Evolutionary conservation across 2,113 vertebrate species (phyloP), one percentile per base, ranked within the genome.

Genomic region (Phrynocephalus versicolor): DNA sequence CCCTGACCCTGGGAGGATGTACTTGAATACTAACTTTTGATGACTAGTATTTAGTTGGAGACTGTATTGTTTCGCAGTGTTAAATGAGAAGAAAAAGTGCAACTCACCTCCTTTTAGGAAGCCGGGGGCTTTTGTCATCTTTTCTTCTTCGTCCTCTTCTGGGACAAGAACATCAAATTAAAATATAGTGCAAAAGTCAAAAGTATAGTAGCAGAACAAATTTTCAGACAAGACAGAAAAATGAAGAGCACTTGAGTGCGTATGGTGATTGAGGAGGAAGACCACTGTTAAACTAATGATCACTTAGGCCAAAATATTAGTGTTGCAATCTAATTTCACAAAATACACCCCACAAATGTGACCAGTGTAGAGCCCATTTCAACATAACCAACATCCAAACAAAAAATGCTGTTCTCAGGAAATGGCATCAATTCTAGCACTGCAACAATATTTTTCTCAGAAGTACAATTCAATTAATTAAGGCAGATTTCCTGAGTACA

Each of bases 101-200:
- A 60, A 73, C 88, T 97, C 86, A 99, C 98, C 98, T 97, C 93
- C 98, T 97, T 91, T 99, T 99, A 64, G 98, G 98, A 88, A 98
- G 95, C 33, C 98, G 96, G 14, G 98, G 98, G 58, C 97, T 98
- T 96, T 99, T 99, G 91, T 99, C 98, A 87, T 99, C 98, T 96
- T 99, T 99, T 94, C 98, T 97, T 89, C 98, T 96, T 39, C 98
- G 96, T 74, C 98, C 98, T 94, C 98, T 98, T 96, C 98, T 99
- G 79, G 19, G 92, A 93, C 21, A 92, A 70, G 64, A 90, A 81
- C 64, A 94, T 1, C 92, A 72, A 90, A 33, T 86, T 23, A 90
- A 57, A 62, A 84, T 3, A 81, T 21, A 87, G 82, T 8, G 15
- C 62, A 51, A 45, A 74, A 14, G 0, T 37, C 18, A 64, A 65